Percentiles rank a stretch among this genome's conserved stretches.
Conservation (phyloP, 92 coral and sea anemone species). For the Diadumene lineata region DNA sequence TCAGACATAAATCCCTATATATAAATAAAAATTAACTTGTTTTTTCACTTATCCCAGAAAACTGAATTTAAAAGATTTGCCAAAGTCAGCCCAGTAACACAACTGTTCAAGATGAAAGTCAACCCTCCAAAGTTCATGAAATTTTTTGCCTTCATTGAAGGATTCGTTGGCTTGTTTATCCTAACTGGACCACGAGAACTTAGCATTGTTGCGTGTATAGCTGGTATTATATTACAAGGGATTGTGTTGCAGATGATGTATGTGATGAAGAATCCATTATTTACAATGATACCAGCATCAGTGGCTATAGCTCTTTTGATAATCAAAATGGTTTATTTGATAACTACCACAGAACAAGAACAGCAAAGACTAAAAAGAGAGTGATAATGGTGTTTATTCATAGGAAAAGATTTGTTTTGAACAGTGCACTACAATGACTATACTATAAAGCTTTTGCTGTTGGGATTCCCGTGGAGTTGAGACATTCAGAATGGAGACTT, state of each 20-base stretch:
- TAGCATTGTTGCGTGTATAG: slow-evolving; percentile 42
- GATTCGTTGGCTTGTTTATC: slow-evolving; percentile 51
- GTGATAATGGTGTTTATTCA: too few species aligned
- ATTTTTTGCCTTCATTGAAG: slow-evolving; percentile 64
- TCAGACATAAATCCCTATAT: too few species aligned
- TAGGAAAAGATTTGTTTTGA: too few species aligned
- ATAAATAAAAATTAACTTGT: background rate
- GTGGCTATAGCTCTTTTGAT: slow-evolving; percentile 35
- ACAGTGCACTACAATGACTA: too few species aligned
- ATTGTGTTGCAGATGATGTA: slow-evolving; percentile 60
- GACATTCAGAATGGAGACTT: too few species aligned
- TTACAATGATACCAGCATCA: slow-evolving; percentile 49
- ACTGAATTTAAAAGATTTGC: slow-evolving; percentile 62
- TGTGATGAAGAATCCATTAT: slow-evolving; percentile 42
- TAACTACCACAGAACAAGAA: slow-evolving; percentile 19
- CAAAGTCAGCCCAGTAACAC: slow-evolving; percentile 63
- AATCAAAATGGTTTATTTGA: slow-evolving; percentile 9
- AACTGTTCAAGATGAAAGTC: slow-evolving; percentile 50
- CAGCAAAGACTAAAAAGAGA: slow-evolving; percentile 21
- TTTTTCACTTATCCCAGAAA: slow-evolving; percentile 43
- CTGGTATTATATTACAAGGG: slow-evolving; percentile 50
- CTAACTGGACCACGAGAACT: slow-evolving; percentile 60
- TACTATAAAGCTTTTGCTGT: too few species aligned
- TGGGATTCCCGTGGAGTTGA: too few species aligned
- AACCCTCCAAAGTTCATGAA: slow-evolving; percentile 56